Evolutionary conservation across 2,888 invertebrate genomes (phyloP).

Genomic region (Villa cingulata): DNA sequence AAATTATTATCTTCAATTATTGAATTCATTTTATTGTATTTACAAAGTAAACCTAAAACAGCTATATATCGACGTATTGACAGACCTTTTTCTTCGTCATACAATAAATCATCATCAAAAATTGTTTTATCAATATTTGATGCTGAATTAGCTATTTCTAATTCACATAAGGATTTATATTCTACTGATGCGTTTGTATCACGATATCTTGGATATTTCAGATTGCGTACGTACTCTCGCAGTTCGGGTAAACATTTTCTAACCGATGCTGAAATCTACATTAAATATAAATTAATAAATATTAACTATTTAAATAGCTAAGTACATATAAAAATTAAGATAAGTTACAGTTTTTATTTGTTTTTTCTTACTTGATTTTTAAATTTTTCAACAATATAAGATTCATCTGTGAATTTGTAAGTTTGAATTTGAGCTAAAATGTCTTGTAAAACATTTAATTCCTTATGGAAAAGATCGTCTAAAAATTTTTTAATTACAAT

Average conservation of each 20-base stretch:
- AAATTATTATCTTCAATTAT: not conserved
- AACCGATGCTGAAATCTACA: constrained; percentile 1
- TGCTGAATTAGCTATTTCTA: not conserved
- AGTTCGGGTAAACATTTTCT: not conserved
- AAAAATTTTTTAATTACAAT: not conserved
- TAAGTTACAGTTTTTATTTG: too few species aligned
- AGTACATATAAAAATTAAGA: too few species aligned
- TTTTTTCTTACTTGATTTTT: not conserved
- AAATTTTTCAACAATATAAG: not conserved
- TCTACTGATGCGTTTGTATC: constrained; percentile 11
- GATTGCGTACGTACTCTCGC: not conserved
- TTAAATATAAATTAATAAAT: not conserved
- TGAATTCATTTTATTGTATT: not conserved
- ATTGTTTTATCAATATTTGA: not conserved
- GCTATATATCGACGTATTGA: constrained; percentile 8
- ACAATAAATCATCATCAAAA: constrained; percentile 5
- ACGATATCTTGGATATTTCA: constrained; percentile 8
- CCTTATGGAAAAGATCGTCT: constrained; percentile 6
- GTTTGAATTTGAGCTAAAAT: constrained; percentile 6
- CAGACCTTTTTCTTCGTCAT: constrained; percentile 9
- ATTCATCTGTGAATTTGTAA: not conserved
- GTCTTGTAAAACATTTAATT: constrained; percentile 7
- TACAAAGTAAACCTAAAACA: not conserved
- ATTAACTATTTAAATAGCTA: not conserved
- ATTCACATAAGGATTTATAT: constrained; percentile 10